phyloP scores from a whole-genome alignment of 2,113 vertebrate genomes.

The Callocephalon fimbriatum region DNA sequence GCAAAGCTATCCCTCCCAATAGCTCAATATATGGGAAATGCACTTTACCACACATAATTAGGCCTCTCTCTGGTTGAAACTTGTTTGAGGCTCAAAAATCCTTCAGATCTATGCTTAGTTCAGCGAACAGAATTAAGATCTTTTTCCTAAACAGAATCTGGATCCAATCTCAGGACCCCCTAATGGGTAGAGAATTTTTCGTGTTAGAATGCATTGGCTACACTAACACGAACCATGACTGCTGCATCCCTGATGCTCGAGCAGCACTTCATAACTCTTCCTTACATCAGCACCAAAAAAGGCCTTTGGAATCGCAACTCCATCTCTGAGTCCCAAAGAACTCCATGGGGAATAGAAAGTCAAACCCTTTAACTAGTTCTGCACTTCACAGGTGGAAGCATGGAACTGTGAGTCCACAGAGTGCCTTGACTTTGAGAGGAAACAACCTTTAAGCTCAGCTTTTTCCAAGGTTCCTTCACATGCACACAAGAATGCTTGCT shows the following conservation, averaged over 20 bases:
- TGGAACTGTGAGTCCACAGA: neutral
- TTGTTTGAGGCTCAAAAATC: neutral
- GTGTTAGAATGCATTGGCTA: neutral
- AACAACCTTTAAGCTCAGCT: neutral
- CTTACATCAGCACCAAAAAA: constrained; percentile 22
- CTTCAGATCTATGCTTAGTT: neutral
- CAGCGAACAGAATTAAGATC: neutral
- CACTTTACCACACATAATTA: accelerated
- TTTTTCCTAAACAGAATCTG: constrained; percentile 18
- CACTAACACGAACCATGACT: neutral
- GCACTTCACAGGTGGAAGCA: neutral
- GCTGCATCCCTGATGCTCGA: neutral
- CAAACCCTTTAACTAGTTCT: neutral
- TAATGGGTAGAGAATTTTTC: neutral
- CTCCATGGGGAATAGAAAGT: neutral
- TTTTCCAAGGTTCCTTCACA: accelerated
- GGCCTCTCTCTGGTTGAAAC: neutral
- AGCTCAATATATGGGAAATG: neutral
- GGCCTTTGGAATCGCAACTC: neutral
- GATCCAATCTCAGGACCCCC: constrained; percentile 23
- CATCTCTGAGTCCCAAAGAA: neutral
- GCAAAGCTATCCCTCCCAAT: neutral
- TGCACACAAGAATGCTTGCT: no score
- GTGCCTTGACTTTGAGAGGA: neutral
- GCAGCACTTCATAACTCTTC: neutral